Evolutionary conservation across 2,113 vertebrate species (phyloP).

Genomic region (Capra hircus): DNA sequence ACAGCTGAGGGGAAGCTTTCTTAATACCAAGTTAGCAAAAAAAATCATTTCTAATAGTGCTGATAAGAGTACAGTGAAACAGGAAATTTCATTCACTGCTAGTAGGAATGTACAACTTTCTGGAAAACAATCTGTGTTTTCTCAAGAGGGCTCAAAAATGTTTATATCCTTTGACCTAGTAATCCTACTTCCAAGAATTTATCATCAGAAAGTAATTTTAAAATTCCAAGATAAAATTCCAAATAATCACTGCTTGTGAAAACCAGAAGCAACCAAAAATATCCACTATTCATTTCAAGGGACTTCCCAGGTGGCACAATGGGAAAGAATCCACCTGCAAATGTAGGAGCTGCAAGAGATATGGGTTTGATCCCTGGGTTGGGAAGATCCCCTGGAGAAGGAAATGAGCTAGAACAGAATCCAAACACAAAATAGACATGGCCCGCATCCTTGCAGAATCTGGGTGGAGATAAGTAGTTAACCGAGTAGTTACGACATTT

Average conservation of each 20-base stretch:
- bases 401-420: not conserved
- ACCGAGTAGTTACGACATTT: not conserved
- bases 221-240: not conserved
- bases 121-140: not conserved
- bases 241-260: not conserved
- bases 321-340: not conserved
- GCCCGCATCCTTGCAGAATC: not conserved
- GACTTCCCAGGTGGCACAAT: not conserved
- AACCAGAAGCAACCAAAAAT: not conserved
- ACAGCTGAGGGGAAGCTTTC: not conserved
- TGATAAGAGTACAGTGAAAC: not conserved
- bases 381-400: not conserved
- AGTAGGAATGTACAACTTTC: not conserved
- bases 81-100: not conserved
- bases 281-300: not conserved
- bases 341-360: not conserved
- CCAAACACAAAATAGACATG: not conserved
- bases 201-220: not conserved
- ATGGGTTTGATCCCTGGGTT: not conserved
- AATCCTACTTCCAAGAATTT: slow-evolving; percentile 39
- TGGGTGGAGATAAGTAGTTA: not conserved
- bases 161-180: not conserved
- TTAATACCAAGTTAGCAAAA: not conserved
- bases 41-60: not conserved
- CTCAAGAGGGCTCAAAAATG: not conserved